A percentile compares a stretch with the other conserved stretches of the same genome.
Conservation (phyloP, 2,113 vertebrate species). For the Zosterops lateralis region DNA sequence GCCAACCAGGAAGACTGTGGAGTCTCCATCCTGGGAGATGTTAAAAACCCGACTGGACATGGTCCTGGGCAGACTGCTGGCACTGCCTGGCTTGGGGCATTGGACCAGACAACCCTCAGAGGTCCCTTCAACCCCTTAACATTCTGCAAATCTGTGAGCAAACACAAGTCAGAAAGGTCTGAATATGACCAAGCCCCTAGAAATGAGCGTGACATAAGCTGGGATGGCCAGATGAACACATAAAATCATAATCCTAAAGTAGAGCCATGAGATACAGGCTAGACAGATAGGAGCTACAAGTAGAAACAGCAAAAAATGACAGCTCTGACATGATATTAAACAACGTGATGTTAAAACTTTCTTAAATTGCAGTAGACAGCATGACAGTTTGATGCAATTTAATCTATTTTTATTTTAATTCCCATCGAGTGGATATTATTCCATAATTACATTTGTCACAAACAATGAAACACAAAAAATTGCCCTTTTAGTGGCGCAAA, state of each 20-base stretch:
- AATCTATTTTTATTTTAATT: not conserved
- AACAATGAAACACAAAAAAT: not conserved
- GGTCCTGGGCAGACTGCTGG: not conserved
- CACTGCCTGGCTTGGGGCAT: not conserved
- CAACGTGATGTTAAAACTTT: not conserved
- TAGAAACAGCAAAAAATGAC: not conserved
- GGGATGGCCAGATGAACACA: not conserved
- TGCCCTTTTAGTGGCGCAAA: not conserved
- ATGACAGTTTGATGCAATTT: not conserved
- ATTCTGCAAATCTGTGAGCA: not conserved
- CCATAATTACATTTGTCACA: not conserved
- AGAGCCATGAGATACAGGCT: not conserved
- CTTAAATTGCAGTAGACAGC: not conserved
- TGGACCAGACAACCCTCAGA: not conserved
- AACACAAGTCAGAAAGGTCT: not conserved
- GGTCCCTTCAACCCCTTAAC: not conserved
- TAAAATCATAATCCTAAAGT: not conserved
- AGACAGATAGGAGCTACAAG: not conserved
- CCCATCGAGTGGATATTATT: not conserved
- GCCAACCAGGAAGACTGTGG: not conserved
- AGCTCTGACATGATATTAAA: not conserved
- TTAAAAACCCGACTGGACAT: not conserved
- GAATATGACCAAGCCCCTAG: not conserved
- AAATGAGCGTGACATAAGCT: not conserved
- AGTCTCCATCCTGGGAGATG: not conserved